A percentile compares a stretch with the other conserved stretches of the same genome.
Conservation (phyloP, 2,888 invertebrate genomes). For the Neoaliturus tenellus region DNA sequence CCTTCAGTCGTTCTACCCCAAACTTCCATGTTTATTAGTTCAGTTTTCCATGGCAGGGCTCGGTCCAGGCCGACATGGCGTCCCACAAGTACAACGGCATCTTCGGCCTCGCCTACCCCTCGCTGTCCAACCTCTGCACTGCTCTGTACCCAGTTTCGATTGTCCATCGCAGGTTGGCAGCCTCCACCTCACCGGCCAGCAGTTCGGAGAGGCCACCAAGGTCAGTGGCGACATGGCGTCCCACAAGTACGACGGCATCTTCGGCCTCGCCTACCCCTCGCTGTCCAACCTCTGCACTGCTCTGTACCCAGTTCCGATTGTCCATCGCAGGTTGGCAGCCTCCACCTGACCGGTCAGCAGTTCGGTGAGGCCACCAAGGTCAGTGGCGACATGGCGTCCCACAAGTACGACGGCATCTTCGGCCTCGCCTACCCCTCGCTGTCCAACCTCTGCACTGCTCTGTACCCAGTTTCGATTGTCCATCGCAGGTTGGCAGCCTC, state of each 20-base stretch:
- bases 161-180: neutral
- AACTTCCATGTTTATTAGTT: too few species aligned
- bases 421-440: too few species aligned
- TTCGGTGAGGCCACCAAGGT: conserved; percentile 84
- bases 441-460: too few species aligned
- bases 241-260: conserved; percentile 89
- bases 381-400: conserved; percentile 94
- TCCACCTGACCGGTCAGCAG: conserved; percentile 92
- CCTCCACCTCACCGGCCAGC: neutral
- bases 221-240: conserved; percentile 98
- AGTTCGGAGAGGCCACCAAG: conserved; percentile 73
- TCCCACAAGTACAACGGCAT: conserved; percentile 93
- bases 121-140: conserved; percentile 94
- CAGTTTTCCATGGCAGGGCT: conserved; percentile 98
- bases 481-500: neutral
- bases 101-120: conserved; percentile 93
- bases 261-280: conserved; percentile 93
- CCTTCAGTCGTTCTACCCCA: too few species aligned
- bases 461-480: too few species aligned
- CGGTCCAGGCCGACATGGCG: conserved; percentile 96
- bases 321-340: conserved; percentile 75
- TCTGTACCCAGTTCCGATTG: too few species aligned
- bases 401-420: conserved; percentile 85
- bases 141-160: too few species aligned
- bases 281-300: conserved; percentile 95